Conservation (phyloP, 2,797 vertebrate genomes). For the Tenualosa thibaudeaui region DNA sequence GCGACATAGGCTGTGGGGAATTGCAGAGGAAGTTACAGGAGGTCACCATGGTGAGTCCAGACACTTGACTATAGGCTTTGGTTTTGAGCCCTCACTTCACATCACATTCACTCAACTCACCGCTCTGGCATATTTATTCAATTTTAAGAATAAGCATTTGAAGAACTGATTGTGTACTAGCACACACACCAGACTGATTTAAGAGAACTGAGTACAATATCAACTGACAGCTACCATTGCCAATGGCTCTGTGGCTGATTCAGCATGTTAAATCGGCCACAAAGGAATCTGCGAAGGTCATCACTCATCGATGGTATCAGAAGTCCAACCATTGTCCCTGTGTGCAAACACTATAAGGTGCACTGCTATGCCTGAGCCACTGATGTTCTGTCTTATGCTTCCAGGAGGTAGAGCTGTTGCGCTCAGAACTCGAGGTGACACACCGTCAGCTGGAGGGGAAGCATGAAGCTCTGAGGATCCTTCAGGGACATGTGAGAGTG, state of each 20-base stretch:
- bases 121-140: neutral
- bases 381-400: conserved; percentile 36
- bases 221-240: too few species aligned
- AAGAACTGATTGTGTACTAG: neutral
- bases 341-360: neutral
- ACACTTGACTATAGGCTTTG: neutral
- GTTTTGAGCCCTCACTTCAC: neutral
- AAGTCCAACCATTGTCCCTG: too few species aligned
- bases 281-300: too few species aligned
- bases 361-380: neutral
- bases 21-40: conserved; percentile 79
- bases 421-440: conserved; percentile 85
- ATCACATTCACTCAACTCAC: neutral
- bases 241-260: too few species aligned
- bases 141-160: neutral
- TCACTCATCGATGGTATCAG: too few species aligned
- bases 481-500: conserved; percentile 84
- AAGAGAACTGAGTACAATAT: too few species aligned
- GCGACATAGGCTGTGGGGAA: conserved; percentile 77
- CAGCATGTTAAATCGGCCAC: too few species aligned
- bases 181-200: too few species aligned
- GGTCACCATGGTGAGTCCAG: conserved; percentile 75
- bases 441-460: conserved; percentile 89
- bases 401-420: conserved; percentile 82
- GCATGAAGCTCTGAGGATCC: conserved; percentile 88